Evolutionary conservation across 2,888 invertebrate genomes (phyloP).

Genomic region (Yponomeuta sedellus): DNA sequence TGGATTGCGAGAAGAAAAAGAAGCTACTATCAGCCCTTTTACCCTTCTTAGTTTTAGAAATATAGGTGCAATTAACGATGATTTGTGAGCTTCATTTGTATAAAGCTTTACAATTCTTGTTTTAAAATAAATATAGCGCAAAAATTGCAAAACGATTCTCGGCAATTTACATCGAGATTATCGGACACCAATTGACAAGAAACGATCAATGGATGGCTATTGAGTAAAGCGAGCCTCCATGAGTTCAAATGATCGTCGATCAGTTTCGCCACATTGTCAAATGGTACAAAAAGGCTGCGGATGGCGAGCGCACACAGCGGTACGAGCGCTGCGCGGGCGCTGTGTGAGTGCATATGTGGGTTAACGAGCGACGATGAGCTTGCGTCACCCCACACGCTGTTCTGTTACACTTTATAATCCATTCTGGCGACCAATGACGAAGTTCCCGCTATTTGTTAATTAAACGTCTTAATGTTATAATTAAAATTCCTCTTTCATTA

Average conservation of each 20-base stretch:
- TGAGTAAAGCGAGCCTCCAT: not conserved
- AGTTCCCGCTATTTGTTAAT: not conserved
- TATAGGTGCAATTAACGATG: too few species aligned
- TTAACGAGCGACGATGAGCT: conserved; percentile 19
- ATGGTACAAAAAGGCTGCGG: conserved; percentile 8
- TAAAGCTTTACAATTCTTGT: too few species aligned
- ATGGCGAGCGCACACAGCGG: conserved; percentile 6
- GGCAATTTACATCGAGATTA: not conserved
- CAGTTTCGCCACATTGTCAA: conserved; percentile 10
- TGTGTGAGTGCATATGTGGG: conserved; percentile 16
- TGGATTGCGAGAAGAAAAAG: too few species aligned
- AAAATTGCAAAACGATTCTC: too few species aligned
- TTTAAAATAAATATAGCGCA: too few species aligned
- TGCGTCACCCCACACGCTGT: conserved; percentile 13
- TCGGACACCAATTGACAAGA: not conserved
- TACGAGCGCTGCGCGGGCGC: not conserved
- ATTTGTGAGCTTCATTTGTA: too few species aligned
- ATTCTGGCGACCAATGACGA: not conserved
- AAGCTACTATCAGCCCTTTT: too few species aligned
- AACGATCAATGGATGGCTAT: not conserved
- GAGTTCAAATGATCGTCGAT: not conserved
- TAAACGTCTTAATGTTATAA: not conserved
- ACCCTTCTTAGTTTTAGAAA: too few species aligned
- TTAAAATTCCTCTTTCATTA: not conserved
- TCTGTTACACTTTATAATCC: conserved; percentile 13